Evolutionary conservation across 2,113 vertebrate genomes (phyloP).

Genomic region (Colaptes auratus): DNA sequence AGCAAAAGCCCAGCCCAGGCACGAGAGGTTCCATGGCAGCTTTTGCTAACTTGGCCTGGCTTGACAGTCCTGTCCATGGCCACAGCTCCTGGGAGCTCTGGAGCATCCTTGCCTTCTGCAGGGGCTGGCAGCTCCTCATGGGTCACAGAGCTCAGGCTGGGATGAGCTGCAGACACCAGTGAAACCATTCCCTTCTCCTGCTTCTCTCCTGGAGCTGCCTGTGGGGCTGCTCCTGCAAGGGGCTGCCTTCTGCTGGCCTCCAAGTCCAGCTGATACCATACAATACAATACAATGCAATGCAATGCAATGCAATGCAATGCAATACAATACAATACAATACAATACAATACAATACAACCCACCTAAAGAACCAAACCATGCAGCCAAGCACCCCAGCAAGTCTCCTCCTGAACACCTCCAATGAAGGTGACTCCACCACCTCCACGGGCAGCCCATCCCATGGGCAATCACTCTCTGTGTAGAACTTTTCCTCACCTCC

Average conservation of each 20-base stretch:
- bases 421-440: too few relatives aligned
- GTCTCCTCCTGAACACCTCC: too few relatives aligned
- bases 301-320: too few relatives aligned
- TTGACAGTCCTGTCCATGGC: not conserved
- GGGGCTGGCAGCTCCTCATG: not conserved
- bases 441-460: too few relatives aligned
- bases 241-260: not conserved
- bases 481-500: too few relatives aligned
- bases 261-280: not conserved
- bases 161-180: not conserved
- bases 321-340: too few relatives aligned
- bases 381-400: too few relatives aligned
- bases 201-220: not conserved
- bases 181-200: not conserved
- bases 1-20: not conserved
- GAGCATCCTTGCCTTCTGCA: not conserved
- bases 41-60: not conserved
- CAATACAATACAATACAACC: too few relatives aligned
- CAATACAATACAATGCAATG: too few relatives aligned
- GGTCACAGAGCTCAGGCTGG: not conserved
- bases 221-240: not conserved
- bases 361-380: too few relatives aligned
- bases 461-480: too few relatives aligned
- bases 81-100: not conserved
- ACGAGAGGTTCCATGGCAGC: not conserved